Conservation (phyloP, 2,888 invertebrate genomes). For the Hoplodrina blanda region DNA sequence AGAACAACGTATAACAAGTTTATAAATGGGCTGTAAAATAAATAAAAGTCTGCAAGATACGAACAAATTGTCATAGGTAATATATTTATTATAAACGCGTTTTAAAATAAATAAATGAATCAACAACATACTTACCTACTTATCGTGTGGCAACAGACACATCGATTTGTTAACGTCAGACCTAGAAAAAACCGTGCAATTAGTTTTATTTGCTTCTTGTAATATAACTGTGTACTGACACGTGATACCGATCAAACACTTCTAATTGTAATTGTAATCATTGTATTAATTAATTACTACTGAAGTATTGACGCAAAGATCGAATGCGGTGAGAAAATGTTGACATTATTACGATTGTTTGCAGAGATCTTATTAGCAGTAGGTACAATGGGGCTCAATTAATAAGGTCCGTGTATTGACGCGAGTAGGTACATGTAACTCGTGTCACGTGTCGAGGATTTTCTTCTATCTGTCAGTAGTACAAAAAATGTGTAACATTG, state of each 20-base stretch:
- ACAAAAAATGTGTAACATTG: constrained; percentile 27
- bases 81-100: not conserved
- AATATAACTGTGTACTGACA: constrained; percentile 13
- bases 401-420: constrained; percentile 3
- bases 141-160: not conserved
- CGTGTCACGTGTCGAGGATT: constrained; percentile 32
- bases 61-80: too few relatives aligned
- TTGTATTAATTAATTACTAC: constrained; percentile 36
- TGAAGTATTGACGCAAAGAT: constrained; percentile 39
- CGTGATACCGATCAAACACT: constrained; percentile 14
- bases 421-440: not conserved
- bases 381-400: constrained; percentile 26
- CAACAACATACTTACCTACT: not conserved
- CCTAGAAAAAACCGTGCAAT: constrained; percentile 16
- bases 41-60: not conserved
- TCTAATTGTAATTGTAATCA: constrained; percentile 17
- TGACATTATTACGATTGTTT: constrained; percentile 24
- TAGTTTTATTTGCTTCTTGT: not conserved
- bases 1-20: not conserved
- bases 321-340: constrained; percentile 48
- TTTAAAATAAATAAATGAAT: not conserved
- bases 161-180: not conserved
- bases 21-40: not conserved
- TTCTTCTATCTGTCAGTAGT: constrained; percentile 21
- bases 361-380: constrained; percentile 6